Evolutionary conservation across 1,140 invertebrate genomes (phyloP), one percentile per base, ranked within the genome.

Genomic region (Drosophila athabasca): DNA sequence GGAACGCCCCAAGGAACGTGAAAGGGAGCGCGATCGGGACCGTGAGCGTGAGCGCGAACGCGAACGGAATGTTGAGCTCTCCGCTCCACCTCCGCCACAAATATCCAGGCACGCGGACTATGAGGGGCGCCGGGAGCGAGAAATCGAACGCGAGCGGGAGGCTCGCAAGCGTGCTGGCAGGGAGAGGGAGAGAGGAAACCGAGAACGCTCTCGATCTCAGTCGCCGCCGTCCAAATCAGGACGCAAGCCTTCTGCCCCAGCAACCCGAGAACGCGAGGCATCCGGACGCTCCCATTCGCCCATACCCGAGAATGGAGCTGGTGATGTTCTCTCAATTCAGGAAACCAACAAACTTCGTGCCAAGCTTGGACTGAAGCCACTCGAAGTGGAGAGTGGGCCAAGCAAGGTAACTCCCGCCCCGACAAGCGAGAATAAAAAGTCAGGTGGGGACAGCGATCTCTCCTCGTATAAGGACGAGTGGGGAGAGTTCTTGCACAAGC

Each of bases 401-500:
- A 81, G 50, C 45, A 85, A 90, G 59, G 50, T 72, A 5, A 17
- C 75, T 1, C 29, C 69, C 13, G 11, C 78, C 1, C n/a, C 84
- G 1, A 50, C 52, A 7, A 74, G 61, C 52, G 75, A 88, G 13
- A 66, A n/a, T 11, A 87, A 77, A 11, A 69, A 61, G 19, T 66
- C 70, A 15, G 62, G 58, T 11, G 59, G 62, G 8, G 77, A 84
- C 13, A 93, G 93, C 62, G 93, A 94, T 76, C 91, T 93, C 0
- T 92, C 93, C 51, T 92, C 93, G 35, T 92, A 94, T n/a, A 96
- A 96, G 78, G 96, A 96, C 91, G 96, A 96, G 88, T 94, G 96
- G 90, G 96, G 96, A 51, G 96, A 98, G 90, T 98, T 98, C 93
- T 95, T 98, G 77, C 98, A 99, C 92, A 97, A 96, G 91, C 97